Evolutionary conservation across 2,888 invertebrate species (phyloP).

Genomic region (Macropis europaea): DNA sequence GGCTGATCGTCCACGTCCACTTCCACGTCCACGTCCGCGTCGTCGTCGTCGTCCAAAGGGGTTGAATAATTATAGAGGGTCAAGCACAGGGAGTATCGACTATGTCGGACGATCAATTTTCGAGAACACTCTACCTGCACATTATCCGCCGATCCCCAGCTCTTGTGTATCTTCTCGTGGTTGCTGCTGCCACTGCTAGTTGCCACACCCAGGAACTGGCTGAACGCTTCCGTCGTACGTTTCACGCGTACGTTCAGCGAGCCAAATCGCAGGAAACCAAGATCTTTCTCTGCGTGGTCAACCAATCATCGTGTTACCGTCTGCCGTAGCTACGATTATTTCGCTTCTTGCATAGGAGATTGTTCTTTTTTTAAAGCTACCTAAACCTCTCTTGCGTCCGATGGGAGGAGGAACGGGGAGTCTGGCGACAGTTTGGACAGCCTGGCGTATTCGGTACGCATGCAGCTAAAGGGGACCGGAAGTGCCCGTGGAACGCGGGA

Average conservation of each 20-base stretch:
- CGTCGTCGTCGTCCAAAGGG: constrained; percentile 39
- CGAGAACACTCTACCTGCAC: constrained; percentile 82
- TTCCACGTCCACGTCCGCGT: too few species aligned
- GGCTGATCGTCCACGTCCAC: too few species aligned
- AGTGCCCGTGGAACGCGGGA: background rate
- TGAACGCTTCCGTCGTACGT: constrained; percentile 95
- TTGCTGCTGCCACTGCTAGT: constrained; percentile 80
- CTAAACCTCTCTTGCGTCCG: too few species aligned
- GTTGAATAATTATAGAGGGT: constrained; percentile 47
- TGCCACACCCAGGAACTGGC: constrained; percentile 92
- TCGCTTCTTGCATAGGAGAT: too few species aligned
- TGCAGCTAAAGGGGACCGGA: constrained; percentile 7
- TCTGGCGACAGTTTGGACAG: too few species aligned
- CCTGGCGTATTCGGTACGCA: too few species aligned
- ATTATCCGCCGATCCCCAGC: constrained; percentile 95
- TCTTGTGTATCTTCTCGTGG: constrained; percentile 89
- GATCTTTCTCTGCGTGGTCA: constrained; percentile 88
- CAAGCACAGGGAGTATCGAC: background rate
- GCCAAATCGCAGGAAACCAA: constrained; percentile 94
- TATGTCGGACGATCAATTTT: constrained; percentile 16
- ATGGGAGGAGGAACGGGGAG: too few species aligned
- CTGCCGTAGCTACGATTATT: too few species aligned
- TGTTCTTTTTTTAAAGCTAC: too few species aligned
- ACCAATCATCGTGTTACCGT: constrained; percentile 53
- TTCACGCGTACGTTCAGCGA: constrained; percentile 95